These are phyloP conservation scores for Orchesella cincta DNA, from an alignment of 1,140 invertebrate species.

Conservation along the genomic window DNA sequence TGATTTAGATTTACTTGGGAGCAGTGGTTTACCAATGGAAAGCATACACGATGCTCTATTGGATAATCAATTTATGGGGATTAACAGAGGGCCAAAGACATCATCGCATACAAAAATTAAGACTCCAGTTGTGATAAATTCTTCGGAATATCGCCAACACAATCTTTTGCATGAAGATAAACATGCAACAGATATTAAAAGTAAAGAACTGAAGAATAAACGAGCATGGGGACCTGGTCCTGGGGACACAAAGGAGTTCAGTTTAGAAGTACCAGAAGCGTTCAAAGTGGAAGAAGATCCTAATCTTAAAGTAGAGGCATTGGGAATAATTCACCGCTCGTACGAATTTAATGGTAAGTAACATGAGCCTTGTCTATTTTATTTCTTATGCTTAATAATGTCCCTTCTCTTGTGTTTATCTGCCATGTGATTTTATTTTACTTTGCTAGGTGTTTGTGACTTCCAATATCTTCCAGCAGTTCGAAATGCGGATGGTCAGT, in stretches of 20 bases:
- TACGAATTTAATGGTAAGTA: conserved; percentile 75
- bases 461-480: conserved; percentile 84
- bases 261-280: neutral
- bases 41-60: no score
- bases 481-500: conserved; percentile 54
- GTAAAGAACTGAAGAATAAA: neutral
- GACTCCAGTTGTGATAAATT: no score
- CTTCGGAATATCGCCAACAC: conserved; percentile 51
- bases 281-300: neutral
- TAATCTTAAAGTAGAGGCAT: conserved; percentile 58
- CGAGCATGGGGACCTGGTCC: neutral
- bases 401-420: neutral
- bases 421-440: conserved; percentile 45
- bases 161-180: conserved; percentile 52
- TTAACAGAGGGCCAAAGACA: no score
- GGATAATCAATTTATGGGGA: no score
- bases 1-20: neutral
- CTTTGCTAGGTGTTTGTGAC: conserved; percentile 74
- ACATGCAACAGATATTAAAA: neutral
- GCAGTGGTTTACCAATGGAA: no score
- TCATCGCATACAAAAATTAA: no score
- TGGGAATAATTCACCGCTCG: conserved; percentile 69
- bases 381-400: neutral
- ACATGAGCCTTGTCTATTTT: conserved; percentile 27
- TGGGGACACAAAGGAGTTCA: neutral